These are phyloP conservation scores for Chaetorhynchus papuensis DNA, from an alignment of 2,113 vertebrate species.

Conservation along the genomic window DNA sequence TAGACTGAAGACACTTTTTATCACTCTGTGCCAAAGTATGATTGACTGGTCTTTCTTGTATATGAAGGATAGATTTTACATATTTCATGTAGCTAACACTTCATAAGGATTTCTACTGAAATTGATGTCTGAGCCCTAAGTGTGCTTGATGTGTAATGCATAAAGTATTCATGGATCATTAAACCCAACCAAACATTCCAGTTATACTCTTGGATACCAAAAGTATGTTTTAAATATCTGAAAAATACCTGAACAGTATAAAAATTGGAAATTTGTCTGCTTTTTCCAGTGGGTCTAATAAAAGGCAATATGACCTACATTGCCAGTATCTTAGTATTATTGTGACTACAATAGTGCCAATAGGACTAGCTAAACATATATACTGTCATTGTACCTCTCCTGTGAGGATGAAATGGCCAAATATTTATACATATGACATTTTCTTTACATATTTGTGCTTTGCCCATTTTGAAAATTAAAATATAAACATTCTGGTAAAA, in stretches of 20 bases:
- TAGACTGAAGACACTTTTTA: background rate
- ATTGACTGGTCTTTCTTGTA: background rate
- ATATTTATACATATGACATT: constrained; percentile 68
- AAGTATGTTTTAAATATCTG: background rate
- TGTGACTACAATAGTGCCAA: constrained; percentile 23
- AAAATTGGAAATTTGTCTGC: background rate
- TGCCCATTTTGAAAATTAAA: constrained; percentile 70
- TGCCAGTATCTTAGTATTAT: constrained; percentile 35
- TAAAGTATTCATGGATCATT: background rate
- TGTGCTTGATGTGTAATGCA: background rate
- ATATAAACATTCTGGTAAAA: constrained; percentile 75
- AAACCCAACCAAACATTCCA: background rate
- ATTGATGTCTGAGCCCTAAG: background rate
- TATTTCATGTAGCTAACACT: background rate
- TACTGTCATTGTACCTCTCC: constrained; percentile 55
- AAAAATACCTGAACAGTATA: background rate
- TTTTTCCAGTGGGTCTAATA: background rate
- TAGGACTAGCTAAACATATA: background rate
- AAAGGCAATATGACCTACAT: background rate
- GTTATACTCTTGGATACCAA: background rate
- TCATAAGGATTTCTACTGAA: background rate
- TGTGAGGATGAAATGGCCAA: constrained; percentile 66
- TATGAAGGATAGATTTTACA: background rate
- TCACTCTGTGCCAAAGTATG: background rate
- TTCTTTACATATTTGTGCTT: constrained; percentile 70